Conservation (phyloP, 2,113 vertebrate species). For the Cryptotis parvus region DNA sequence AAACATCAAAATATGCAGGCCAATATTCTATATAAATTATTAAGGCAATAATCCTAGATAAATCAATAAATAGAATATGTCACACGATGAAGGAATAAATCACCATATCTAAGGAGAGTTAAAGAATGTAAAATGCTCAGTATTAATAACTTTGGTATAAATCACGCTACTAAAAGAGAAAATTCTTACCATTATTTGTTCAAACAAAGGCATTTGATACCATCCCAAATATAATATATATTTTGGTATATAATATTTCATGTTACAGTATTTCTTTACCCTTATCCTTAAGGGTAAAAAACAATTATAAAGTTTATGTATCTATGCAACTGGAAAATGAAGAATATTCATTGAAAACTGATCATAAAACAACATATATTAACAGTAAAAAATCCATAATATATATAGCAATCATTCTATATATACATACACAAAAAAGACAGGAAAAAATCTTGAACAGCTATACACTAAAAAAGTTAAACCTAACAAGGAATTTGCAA, state of each 20-base stretch:
- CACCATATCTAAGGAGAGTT: neutral
- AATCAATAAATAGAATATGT: slow-evolving; percentile 26
- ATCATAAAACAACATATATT: neutral
- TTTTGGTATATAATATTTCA: neutral
- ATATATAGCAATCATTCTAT: neutral
- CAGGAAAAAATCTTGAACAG: too few relatives aligned
- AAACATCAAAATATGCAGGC: neutral
- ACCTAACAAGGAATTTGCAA: neutral
- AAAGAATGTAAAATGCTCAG: slow-evolving; percentile 18
- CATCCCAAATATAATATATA: slow-evolving; percentile 15
- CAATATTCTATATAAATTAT: slow-evolving; percentile 1
- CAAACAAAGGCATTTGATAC: neutral
- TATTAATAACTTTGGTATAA: slow-evolving; percentile 29
- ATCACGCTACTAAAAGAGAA: neutral
- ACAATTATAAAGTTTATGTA: neutral
- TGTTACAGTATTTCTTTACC: neutral
- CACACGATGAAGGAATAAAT: neutral
- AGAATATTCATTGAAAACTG: too few relatives aligned
- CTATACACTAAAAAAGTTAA: neutral
- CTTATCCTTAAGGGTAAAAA: neutral
- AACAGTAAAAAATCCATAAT: neutral
- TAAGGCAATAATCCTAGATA: slow-evolving; percentile 2
- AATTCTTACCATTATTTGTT: neutral
- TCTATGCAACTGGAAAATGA: slow-evolving; percentile 1
- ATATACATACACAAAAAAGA: neutral